Base-by-base conservation (phyloP, 2,888 invertebrate species). In the Thymelicus lineola region DNA sequence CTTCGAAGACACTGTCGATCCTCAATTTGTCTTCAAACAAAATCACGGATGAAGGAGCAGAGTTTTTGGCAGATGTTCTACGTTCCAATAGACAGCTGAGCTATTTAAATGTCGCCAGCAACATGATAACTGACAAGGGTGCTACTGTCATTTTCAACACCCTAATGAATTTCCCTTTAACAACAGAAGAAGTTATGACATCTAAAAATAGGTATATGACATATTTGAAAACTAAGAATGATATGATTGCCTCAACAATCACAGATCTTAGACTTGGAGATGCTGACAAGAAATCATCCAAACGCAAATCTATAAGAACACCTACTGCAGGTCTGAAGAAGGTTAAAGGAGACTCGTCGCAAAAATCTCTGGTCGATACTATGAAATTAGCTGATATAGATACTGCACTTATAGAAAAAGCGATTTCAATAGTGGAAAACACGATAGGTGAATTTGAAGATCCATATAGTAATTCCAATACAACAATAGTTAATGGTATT, bases 61-160 rank as follows among this genome's bases (percentile, higher is more conserved):
- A 75, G 36, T 73, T 73, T 70, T 67, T 91, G 61, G 84, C 81
- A 2, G 72, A 83, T 2, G 79, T 79, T 0, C 65, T 91, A 3
- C 77, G 86, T 65, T 71, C 82, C 0, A 91, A 91, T 65, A 79
- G 86, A 70, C 76, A 79, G 5, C 70, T 91, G 1, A 66, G 71
- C 12, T 90, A 89, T 69, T 63, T 91, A 15, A 90, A 88, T 75
- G 69, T 91, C 65, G 76, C 87, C 3, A 82, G 80, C 55, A 91
- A 91, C 36, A 76, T 72, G 60, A 75, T 91, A 0, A 80, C 82
- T 0, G 90, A 91, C 69, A 70, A 63, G 1, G 90, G 90, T 2
- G 83, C 77, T 0, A 17, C 28, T 0, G 55, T 58, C 0, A 78
- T 91, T 48, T 65, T 90, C 0, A 66, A 81, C 5, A 71, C 42